Conservation (phyloP, 2,113 vertebrate genomes). For the Brachypodius melanocephalos region DNA sequence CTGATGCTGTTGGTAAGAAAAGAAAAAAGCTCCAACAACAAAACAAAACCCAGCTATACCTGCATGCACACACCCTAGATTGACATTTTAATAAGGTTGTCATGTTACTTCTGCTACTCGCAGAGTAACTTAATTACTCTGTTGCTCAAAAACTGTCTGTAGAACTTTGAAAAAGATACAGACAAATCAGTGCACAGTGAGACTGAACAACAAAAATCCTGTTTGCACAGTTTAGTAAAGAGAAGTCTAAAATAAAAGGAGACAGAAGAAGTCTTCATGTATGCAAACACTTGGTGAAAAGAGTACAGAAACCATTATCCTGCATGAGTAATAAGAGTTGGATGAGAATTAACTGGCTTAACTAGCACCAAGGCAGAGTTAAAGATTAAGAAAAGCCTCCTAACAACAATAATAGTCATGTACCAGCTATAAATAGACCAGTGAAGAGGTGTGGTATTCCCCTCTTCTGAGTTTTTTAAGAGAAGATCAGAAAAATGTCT, state of each 20-base stretch:
- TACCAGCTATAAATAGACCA: constrained; percentile 3
- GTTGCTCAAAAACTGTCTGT: neutral
- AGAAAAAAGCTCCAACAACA: neutral
- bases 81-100: neutral
- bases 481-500: neutral
- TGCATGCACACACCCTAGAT: neutral
- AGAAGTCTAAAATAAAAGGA: neutral
- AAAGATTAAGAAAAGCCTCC: constrained; percentile 32
- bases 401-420: neutral
- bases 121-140: neutral
- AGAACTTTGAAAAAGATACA: neutral
- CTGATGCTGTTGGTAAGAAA: neutral
- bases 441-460: constrained; percentile 17
- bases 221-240: neutral
- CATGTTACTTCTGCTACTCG: neutral
- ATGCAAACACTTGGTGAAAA: neutral
- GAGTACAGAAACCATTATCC: neutral
- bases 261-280: neutral
- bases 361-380: neutral
- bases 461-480: neutral
- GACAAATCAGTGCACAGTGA: neutral
- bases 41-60: neutral
- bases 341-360: constrained; percentile 5
- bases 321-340: neutral
- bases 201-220: neutral